Conservation (phyloP, 1,140 invertebrate species). For the Halictus rubicundus region DNA sequence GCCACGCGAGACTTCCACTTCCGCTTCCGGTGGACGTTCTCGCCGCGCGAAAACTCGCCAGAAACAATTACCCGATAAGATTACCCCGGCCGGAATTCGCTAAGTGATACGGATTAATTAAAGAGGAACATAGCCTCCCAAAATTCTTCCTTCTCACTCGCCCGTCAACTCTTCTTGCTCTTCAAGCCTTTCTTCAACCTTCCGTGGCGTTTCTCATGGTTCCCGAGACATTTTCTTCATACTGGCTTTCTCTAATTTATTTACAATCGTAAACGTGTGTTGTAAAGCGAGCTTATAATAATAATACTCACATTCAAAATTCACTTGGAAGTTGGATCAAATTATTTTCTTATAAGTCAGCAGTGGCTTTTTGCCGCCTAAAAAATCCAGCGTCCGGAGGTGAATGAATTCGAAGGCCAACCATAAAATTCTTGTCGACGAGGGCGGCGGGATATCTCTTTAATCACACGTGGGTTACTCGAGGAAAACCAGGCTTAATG, state of each 20-base stretch:
- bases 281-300: too few species aligned
- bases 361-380: too few species aligned
- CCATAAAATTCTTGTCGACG: background rate
- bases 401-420: background rate
- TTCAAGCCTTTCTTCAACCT: too few species aligned
- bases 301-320: too few species aligned
- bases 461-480: slow-evolving; percentile 10
- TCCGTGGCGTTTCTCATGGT: too few species aligned
- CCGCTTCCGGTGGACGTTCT: background rate
- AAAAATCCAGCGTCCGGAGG: background rate
- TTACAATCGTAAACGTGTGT: too few species aligned
- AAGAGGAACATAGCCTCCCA: too few species aligned
- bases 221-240: too few species aligned
- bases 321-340: too few species aligned
- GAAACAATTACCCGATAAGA: background rate
- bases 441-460: slow-evolving; percentile 12
- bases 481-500: slow-evolving; percentile 42
- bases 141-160: too few species aligned
- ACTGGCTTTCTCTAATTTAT: background rate
- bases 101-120: background rate
- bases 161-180: too few species aligned
- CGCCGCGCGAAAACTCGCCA: background rate
- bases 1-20: background rate
- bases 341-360: too few species aligned
- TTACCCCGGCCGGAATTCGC: background rate